Evolutionary conservation across 2,888 invertebrate genomes (phyloP).

Genomic region (Tetropium fuscum): DNA sequence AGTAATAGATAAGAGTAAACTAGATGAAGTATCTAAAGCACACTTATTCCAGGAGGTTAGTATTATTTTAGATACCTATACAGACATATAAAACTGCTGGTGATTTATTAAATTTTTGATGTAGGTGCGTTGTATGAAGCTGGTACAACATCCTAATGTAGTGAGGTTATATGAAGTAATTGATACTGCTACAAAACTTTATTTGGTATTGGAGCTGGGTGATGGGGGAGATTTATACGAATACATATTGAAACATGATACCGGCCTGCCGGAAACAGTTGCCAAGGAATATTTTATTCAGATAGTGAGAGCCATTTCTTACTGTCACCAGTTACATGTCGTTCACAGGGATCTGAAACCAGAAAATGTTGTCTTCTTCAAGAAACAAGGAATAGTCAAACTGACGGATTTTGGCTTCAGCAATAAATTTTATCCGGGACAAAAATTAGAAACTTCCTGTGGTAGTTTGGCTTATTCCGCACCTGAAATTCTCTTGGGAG

Average conservation of each 20-base stretch:
- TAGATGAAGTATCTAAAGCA: conserved; percentile 95
- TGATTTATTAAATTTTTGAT: conserved; percentile 49
- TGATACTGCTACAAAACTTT: conserved; percentile 98
- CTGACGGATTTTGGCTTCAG: conserved; percentile 98
- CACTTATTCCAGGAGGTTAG: conserved; percentile 96
- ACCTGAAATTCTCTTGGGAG: conserved; percentile 97
- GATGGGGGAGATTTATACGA: conserved; percentile 99
- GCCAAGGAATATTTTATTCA: conserved; percentile 95
- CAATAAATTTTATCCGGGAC: conserved; percentile 96
- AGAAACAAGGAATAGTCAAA: conserved; percentile 96
- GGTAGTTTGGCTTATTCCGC: conserved; percentile 99
- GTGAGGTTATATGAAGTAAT: conserved; percentile 99
- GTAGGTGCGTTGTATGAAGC: conserved; percentile 96
- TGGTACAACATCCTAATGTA: conserved; percentile 99
- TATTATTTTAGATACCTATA: too few relatives aligned
- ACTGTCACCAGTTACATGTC: conserved; percentile 94
- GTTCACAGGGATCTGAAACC: conserved; percentile 96
- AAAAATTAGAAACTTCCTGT: conserved; percentile 97
- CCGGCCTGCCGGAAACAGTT: conserved; percentile 85
- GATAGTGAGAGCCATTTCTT: conserved; percentile 97
- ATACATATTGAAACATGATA: conserved; percentile 96
- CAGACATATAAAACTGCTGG: too few relatives aligned
- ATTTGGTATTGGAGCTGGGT: conserved; percentile 95
- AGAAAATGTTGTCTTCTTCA: conserved; percentile 99
- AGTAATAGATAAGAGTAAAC: conserved; percentile 98